These are phyloP conservation scores for Drosophila pseudotakahashii DNA, from an alignment of 2,888 invertebrate genomes.

Conservation along the genomic window DNA sequence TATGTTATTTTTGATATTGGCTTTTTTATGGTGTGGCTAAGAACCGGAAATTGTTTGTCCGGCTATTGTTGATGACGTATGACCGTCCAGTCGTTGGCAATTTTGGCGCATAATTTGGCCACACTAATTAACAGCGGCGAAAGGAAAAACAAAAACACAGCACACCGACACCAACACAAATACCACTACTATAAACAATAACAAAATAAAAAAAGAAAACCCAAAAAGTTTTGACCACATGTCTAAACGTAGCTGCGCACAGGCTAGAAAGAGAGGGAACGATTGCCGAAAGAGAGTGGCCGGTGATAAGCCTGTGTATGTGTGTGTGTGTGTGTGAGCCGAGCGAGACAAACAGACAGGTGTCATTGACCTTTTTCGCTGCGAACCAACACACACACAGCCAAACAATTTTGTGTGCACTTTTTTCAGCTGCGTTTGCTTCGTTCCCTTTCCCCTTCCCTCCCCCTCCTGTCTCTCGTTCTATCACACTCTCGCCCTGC, in stretches of 20 bases:
- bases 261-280: conserved; percentile 43
- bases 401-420: conserved; percentile 43
- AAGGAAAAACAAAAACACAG: conserved; percentile 24
- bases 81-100: conserved; percentile 53
- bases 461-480: background rate
- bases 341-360: conserved; percentile 73
- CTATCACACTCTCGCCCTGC: conserved; percentile 12
- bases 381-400: conserved; percentile 38
- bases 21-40: conserved; percentile 23
- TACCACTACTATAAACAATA: background rate
- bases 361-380: conserved; percentile 77
- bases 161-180: conserved; percentile 5
- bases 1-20: conserved; percentile 36
- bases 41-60: conserved; percentile 79
- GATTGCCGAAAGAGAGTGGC: conserved; percentile 53
- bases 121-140: conserved; percentile 69
- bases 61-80: conserved; percentile 75
- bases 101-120: conserved; percentile 74
- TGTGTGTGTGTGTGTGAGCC: conserved; percentile 35
- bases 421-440: conserved; percentile 60
- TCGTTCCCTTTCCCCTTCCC: background rate
- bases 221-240: conserved; percentile 67
- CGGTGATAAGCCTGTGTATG: conserved; percentile 46
- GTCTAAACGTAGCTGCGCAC: conserved; percentile 59
- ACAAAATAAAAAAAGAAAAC: conserved; percentile 4